phyloP scores from a whole-genome alignment of 2,888 invertebrate species.

The Perizoma affinitatum region DNA sequence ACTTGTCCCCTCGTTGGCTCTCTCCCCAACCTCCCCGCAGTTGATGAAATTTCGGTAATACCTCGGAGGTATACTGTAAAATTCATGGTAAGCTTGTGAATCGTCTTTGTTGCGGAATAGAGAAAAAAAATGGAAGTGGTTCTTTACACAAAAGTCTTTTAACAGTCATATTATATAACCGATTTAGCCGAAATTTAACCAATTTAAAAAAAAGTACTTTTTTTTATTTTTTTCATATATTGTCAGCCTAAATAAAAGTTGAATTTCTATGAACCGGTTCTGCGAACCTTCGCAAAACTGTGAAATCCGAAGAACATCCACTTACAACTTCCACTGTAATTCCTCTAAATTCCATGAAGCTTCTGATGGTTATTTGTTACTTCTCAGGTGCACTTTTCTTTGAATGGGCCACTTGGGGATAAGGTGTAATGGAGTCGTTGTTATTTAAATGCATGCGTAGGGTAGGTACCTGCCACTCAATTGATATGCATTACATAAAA shows the following conservation, averaged over 20 bases:
- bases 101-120: slow-evolving; percentile 48
- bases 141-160: no score
- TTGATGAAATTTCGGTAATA: slow-evolving; percentile 75
- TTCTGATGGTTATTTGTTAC: slow-evolving; percentile 60
- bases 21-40: slow-evolving; percentile 52
- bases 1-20: slow-evolving; percentile 73
- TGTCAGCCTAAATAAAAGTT: neutral
- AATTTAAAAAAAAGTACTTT: no score
- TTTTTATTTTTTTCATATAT: no score
- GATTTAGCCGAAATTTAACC: no score
- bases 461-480: slow-evolving; percentile 25
- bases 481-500: slow-evolving; percentile 39
- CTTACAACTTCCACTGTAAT: slow-evolving; percentile 1
- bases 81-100: slow-evolving; percentile 68
- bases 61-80: slow-evolving; percentile 60
- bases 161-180: no score
- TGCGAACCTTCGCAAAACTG: neutral
- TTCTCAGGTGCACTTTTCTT: slow-evolving; percentile 57
- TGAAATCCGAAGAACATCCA: neutral
- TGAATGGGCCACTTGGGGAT: slow-evolving; percentile 57
- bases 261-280: neutral
- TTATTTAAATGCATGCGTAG: slow-evolving; percentile 52
- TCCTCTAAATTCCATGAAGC: slow-evolving; percentile 41
- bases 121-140: neutral
- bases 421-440: slow-evolving; percentile 52